Conservation (phyloP, 2,888 invertebrate species). For the Aphidius colemani region DNA sequence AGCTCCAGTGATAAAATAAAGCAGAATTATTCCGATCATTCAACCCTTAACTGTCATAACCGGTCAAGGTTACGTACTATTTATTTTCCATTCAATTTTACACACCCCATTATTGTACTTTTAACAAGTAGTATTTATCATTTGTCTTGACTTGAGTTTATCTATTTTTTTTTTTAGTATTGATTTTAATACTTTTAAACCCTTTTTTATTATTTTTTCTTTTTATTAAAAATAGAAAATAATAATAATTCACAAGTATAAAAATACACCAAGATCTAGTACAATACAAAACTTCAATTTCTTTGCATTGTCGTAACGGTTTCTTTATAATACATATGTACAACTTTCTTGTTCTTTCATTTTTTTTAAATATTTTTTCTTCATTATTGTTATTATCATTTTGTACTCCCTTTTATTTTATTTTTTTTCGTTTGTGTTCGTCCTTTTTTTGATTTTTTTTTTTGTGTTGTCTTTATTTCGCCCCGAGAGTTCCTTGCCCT, state of each 20-base stretch:
- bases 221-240: background rate
- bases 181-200: conserved; percentile 1
- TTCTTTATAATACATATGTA: background rate
- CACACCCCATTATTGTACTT: background rate
- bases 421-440: too few relatives aligned
- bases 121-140: background rate
- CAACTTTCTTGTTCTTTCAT: too few relatives aligned
- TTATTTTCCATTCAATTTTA: conserved; percentile 8
- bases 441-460: background rate
- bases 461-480: conserved; percentile 17
- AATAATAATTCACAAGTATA: background rate
- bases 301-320: conserved; percentile 51
- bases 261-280: conserved; percentile 8
- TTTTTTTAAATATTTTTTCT: too few relatives aligned
- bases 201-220: background rate
- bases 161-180: conserved; percentile 5
- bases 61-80: conserved; percentile 36
- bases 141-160: background rate
- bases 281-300: conserved; percentile 48
- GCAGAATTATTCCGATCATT: conserved; percentile 24
- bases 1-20: too few relatives aligned
- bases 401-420: too few relatives aligned
- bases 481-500: conserved; percentile 54
- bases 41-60: conserved; percentile 33
- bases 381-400: too few relatives aligned